Base-by-base conservation (phyloP, 2,113 vertebrate species). In the Orycteropus afer region DNA sequence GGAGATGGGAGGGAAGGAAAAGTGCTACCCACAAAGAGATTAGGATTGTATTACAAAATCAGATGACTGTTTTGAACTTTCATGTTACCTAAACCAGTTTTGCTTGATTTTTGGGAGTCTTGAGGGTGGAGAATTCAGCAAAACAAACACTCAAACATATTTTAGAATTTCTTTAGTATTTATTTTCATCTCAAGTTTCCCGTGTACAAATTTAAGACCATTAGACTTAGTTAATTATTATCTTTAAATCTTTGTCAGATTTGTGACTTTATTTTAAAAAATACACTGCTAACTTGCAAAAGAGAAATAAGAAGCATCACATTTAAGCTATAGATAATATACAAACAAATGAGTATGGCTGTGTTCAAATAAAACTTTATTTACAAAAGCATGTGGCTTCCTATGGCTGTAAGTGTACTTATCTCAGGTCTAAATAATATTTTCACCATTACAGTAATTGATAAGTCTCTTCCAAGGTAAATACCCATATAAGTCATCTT, bases 81-180 rank as follows among this genome's bases (percentile, higher is more conserved):
- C 53, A 34, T 86, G 86, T 81, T 80, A 91, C n/a, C 53, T 40
- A 93, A 97, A 91, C 74, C 83, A 91, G 80, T 78, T 94, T 94
- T 91, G 49, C 80, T 94, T 91, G 63, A 91, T 89, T 93, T 77
- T 37, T 80, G 32, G 90, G 57, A 95, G 82, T 76, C 67, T 78
- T 93, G 59, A 93, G 55, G 14, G 51, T 89, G 1, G 69, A 69
- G 90, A 71, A 42, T 57, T n/a, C 49, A 95, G 49, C 49, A 73
- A 94, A 95, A 91, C 80, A 91, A 95, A 96, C 13, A 91, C 34
- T 89, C 27, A 27, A 86, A 83, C 34, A n/a, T 83, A 89, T 76
- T 93, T 93, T 81, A 95, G 79, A 80, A 77, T 93, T 95, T 82
- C 11, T 71, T 27, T n/a, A 20, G 9, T 96, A 42, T 96, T 91